These are phyloP conservation scores for Euclidia mi DNA, from an alignment of 2,888 invertebrate species.

Conservation along the genomic window DNA sequence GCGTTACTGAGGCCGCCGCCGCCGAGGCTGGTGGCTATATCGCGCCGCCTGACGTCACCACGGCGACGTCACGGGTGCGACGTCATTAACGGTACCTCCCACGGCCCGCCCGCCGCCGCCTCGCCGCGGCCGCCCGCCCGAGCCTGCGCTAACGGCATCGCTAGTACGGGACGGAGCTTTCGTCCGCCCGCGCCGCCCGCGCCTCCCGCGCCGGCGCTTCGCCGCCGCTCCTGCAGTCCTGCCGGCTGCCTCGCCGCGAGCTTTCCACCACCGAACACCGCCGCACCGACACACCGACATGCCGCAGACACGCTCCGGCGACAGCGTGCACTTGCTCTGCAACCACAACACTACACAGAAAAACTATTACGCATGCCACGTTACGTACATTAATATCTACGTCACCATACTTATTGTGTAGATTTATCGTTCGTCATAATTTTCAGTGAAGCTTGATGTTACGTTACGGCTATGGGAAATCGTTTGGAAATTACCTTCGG, in stretches of 20 bases:
- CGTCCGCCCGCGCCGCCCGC: constrained; percentile 74
- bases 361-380: background rate
- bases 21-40: constrained; percentile 89
- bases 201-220: constrained; percentile 53
- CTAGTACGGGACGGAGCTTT: constrained; percentile 86
- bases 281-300: constrained; percentile 38
- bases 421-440: too few species aligned
- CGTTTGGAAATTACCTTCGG: background rate
- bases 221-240: constrained; percentile 36
- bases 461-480: background rate
- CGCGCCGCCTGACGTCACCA: constrained; percentile 88
- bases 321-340: constrained; percentile 21
- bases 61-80: constrained; percentile 82
- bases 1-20: constrained; percentile 90
- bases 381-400: background rate
- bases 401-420: too few species aligned
- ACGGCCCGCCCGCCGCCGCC: constrained; percentile 86
- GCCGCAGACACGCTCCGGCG: too few species aligned
- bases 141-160: constrained; percentile 89
- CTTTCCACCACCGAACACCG: constrained; percentile 16
- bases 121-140: constrained; percentile 84
- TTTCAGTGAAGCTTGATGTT: too few species aligned
- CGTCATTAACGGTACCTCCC: constrained; percentile 90
- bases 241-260: constrained; percentile 52
- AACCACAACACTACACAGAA: background rate